Conservation (phyloP, 2,797 vertebrate species). For the Eulemur rubriventer region DNA sequence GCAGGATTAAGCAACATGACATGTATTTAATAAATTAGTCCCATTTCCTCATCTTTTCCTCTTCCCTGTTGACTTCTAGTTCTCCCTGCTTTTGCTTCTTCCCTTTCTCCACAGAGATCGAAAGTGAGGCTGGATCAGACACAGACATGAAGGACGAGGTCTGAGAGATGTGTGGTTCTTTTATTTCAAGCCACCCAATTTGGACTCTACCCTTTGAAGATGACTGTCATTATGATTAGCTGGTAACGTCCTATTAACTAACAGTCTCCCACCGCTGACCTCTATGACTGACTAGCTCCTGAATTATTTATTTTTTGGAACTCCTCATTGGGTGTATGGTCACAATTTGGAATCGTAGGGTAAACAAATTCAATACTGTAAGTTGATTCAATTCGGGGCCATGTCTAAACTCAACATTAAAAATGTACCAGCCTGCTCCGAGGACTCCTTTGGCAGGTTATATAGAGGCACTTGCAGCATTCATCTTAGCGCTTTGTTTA, state of each 20-base stretch:
- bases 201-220: not conserved
- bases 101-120: not conserved
- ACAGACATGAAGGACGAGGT: not conserved
- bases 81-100: not conserved
- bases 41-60: not conserved
- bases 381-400: conserved; percentile 18
- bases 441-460: not conserved
- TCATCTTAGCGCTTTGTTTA: not conserved
- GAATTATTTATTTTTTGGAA: conserved; percentile 47
- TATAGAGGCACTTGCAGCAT: not conserved
- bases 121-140: not conserved
- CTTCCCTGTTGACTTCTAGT: not conserved
- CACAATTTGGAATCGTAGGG: conserved; percentile 40
- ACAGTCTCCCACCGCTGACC: not conserved
- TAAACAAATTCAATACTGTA: conserved; percentile 62
- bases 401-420: conserved; percentile 26
- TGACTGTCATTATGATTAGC: not conserved
- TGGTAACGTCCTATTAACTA: not conserved
- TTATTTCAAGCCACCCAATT: not conserved
- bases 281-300: not conserved
- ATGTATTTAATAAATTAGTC: not conserved
- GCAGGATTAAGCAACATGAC: not conserved
- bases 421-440: not conserved
- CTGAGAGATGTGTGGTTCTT: not conserved
- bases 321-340: not conserved